Base-by-base conservation (phyloP, 35 echinoderm and acorn worm species). In the Heliocidaris tuberculata region DNA sequence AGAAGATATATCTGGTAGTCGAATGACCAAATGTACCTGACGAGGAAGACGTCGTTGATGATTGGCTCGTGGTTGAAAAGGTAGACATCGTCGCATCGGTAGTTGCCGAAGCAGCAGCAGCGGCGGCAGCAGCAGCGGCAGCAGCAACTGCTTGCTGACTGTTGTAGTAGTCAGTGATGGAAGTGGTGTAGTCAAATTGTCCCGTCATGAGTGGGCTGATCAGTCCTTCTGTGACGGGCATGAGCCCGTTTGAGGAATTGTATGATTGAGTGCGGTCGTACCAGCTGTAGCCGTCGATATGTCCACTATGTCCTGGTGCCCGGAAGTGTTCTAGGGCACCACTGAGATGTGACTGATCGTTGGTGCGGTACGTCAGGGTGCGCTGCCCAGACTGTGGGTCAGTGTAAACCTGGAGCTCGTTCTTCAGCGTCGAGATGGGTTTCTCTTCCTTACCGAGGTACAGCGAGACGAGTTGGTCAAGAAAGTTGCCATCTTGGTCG, bases 371-470 rank as follows among this genome's bases (percentile, higher is more conserved):
- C 30, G 90, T n/a, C 85, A 94, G 94, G 42, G 94, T 31, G 16
- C 94, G 86, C n/a, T 94, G 31, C 48, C 92, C 88, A 29, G 93
- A 70, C 42, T 96, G 93, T 78, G 94, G 95, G 30, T 97, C 97
- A 7, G 98, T 99, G 90, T 99, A 99, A 0, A 99, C 98, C 56
- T 97, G 96, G 60, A 99, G 96, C 95, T 99, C 98, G 60, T 96
- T 97, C 92, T 99, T 99, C 16, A 98, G 86, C 17, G 96, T 97
- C 2, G 97, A 97, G 30, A 99, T 97, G 30, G 95, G 96, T 60
- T 97, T 97, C 49, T 99, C 98, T 24, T 97, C 96, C 49, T 97
- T 99, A 85, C 95, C 94, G 27, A 99, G 97, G 88, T 99, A 99
- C 98, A 99, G 96, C 31, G 97, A 97, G 24, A 99, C 98, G 6